phyloP scores from a whole-genome alignment of 2,113 vertebrate genomes.

The Perccottus glenii region DNA sequence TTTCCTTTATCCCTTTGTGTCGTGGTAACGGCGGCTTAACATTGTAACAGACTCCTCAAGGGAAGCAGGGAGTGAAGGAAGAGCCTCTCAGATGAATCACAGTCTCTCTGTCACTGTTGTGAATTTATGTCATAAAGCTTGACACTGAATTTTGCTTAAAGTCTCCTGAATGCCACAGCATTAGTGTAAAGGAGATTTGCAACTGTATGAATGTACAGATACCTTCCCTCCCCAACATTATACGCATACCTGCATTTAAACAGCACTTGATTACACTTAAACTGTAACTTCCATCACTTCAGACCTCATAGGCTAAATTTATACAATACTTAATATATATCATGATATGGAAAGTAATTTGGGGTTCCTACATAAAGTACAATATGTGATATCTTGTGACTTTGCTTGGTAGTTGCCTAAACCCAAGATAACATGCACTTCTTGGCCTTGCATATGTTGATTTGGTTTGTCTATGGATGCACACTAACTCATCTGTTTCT shows the following conservation, averaged over 20 bases:
- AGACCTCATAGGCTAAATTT: constrained; percentile 52
- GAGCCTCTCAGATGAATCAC: constrained; percentile 46
- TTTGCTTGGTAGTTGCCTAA: constrained; percentile 73
- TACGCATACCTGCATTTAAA: constrained; percentile 47
- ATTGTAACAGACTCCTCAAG: constrained; percentile 37
- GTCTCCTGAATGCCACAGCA: constrained; percentile 41
- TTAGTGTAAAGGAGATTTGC: constrained; percentile 42
- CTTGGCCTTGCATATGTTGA: constrained; percentile 67
- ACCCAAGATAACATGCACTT: constrained; percentile 69
- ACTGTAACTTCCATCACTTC: constrained; percentile 46
- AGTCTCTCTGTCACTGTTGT: constrained; percentile 52
- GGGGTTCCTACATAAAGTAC: constrained; percentile 57
- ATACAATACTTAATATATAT: constrained; percentile 51
- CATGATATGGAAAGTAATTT: constrained; percentile 43
- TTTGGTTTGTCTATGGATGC: constrained; percentile 66
- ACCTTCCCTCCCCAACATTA: constrained; percentile 30
- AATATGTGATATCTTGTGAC: constrained; percentile 65
- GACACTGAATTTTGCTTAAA: constrained; percentile 54
- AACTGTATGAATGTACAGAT: constrained; percentile 69
- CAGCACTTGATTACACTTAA: constrained; percentile 35
- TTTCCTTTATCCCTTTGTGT: constrained; percentile 53
- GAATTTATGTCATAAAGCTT: constrained; percentile 41
- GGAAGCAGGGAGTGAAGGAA: constrained; percentile 36
- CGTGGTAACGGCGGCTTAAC: constrained; percentile 41
- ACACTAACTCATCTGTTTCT: constrained; percentile 67